phyloP scores from a whole-genome alignment of 64 coral and sea anemone species.

The Dendrophyllia cribrosa region DNA sequence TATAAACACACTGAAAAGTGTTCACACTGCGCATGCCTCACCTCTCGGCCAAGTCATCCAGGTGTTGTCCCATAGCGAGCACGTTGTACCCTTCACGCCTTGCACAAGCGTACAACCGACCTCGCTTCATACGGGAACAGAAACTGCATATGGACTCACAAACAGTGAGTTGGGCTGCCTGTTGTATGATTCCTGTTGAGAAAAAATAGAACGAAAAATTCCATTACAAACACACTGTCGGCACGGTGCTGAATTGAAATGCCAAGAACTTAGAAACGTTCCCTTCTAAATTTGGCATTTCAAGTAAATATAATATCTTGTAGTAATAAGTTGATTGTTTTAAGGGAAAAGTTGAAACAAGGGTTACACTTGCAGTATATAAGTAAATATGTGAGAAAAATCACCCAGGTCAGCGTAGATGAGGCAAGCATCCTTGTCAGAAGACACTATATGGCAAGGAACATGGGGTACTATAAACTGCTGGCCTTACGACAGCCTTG shows the following conservation, averaged over 20 bases:
- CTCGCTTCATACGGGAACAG: constrained; percentile 99
- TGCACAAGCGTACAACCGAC: constrained; percentile 96
- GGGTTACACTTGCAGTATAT: too few species aligned
- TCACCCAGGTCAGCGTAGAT: too few species aligned
- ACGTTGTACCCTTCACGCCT: constrained; percentile 94
- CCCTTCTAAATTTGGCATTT: too few species aligned
- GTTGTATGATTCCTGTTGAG: constrained; percentile 83
- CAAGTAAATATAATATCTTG: too few species aligned
- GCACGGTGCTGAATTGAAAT: neutral
- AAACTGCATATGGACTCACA: constrained; percentile 99
- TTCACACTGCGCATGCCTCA: neutral
- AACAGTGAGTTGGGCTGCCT: constrained; percentile 83
- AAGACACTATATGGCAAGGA: too few species aligned
- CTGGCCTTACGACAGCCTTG: too few species aligned
- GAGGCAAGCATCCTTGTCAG: too few species aligned
- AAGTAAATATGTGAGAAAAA: too few species aligned
- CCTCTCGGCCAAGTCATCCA: constrained; percentile 97
- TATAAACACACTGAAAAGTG: neutral
- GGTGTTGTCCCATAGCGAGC: constrained; percentile 94
- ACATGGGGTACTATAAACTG: too few species aligned
- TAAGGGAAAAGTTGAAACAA: too few species aligned
- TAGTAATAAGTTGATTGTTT: too few species aligned
- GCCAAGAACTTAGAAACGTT: too few species aligned
- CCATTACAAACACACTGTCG: neutral
- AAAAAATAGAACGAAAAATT: neutral